Percentiles rank a stretch among this genome's conserved stretches.
These are phyloP conservation scores for Dorcus parallelipipedus DNA, from an alignment of 2,888 invertebrate species.

Conservation along the genomic window DNA sequence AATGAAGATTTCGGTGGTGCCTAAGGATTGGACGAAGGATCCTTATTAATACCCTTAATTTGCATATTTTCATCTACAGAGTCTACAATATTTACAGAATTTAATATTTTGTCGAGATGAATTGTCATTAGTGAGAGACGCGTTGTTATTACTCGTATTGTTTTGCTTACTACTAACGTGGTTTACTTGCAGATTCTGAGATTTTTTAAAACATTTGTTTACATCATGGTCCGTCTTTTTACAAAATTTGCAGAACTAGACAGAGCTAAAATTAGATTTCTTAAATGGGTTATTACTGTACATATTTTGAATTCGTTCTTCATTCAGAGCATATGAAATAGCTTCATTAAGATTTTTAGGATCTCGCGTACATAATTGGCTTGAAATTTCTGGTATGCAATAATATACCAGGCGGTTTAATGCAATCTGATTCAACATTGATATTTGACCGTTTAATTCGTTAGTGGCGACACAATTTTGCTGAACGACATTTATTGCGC, in stretches of 20 bases:
- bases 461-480: conserved; percentile 1
- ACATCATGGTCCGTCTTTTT: too few species aligned
- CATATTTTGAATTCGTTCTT: conserved; percentile 9
- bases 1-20: not conserved
- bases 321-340: conserved; percentile 5
- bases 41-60: not conserved
- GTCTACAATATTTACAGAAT: conserved; percentile 7
- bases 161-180: too few species aligned
- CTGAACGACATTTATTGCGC: conserved; percentile 9
- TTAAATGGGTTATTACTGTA: not conserved
- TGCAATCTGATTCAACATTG: not conserved
- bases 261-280: too few species aligned
- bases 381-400: conserved; percentile 2
- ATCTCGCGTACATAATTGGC: not conserved
- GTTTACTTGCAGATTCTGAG: too few species aligned
- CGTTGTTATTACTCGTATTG: too few species aligned
- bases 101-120: not conserved
- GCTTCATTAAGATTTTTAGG: conserved; percentile 9
- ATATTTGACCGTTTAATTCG: not conserved
- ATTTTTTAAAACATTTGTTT: too few species aligned
- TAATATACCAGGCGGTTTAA: conserved; percentile 3
- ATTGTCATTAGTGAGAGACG: too few species aligned
- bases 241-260: too few species aligned
- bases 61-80: not conserved
- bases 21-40: not conserved